A percentile compares a stretch with the other conserved stretches of the same genome.
Evolutionary conservation across 2,888 invertebrate species (phyloP).

Genomic region (Mystacides longicornis): DNA sequence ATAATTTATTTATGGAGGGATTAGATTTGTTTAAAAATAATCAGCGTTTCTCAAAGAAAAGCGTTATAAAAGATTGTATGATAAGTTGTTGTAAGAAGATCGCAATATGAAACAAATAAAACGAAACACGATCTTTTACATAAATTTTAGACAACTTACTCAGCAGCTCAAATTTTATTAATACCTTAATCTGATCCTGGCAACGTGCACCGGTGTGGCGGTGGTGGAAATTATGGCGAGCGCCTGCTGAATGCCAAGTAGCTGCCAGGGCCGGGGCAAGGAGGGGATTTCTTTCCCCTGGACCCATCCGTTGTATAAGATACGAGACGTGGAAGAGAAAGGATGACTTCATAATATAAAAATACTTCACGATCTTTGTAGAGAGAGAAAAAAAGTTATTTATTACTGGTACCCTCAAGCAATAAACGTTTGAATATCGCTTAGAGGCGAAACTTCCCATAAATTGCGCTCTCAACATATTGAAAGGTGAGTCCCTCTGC

Average conservation of each 20-base stretch:
- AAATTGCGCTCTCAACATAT: neutral
- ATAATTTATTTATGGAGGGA: too few species aligned
- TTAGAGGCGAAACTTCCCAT: neutral
- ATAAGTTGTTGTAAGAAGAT: too few species aligned
- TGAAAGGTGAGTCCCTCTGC: neutral
- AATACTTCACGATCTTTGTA: neutral
- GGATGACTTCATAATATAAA: neutral
- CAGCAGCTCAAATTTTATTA: neutral
- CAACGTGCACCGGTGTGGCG: conserved; percentile 2
- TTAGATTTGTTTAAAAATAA: too few species aligned
- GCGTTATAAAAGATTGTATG: too few species aligned
- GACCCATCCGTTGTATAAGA: neutral
- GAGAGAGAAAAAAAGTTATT: neutral
- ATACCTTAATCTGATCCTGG: neutral
- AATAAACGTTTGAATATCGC: conserved; percentile 1
- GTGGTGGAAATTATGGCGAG: neutral
- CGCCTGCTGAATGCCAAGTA: neutral
- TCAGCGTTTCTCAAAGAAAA: too few species aligned
- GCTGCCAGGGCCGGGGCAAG: neutral
- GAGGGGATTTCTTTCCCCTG: neutral
- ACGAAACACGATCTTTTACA: neutral
- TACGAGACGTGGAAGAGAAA: neutral
- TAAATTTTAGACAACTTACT: neutral
- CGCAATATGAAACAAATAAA: neutral
- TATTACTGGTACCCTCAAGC: neutral